These are phyloP conservation scores for Acromyrmex echinatior DNA, from an alignment of 1,140 invertebrate genomes.

Conservation along the genomic window DNA sequence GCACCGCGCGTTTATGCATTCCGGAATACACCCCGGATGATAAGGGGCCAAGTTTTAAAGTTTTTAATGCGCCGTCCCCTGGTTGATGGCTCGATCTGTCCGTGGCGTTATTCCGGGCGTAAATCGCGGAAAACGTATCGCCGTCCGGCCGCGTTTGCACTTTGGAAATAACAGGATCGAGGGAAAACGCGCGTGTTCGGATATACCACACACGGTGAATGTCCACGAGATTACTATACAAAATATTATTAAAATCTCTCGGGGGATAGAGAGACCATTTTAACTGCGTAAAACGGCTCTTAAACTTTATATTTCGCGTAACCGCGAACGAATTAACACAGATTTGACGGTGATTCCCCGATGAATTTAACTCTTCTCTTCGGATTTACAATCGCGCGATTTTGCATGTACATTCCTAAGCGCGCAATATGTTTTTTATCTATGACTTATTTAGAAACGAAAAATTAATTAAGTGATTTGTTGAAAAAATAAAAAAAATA, in stretches of 20 bases:
- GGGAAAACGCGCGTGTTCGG: neutral
- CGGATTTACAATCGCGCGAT: neutral
- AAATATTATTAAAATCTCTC: constrained; percentile 21
- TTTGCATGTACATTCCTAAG: neutral
- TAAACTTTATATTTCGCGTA: neutral
- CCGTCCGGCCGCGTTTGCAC: neutral
- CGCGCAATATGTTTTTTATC: neutral
- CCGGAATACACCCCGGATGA: constrained; percentile 1
- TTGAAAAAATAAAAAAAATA: neutral
- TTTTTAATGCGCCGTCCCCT: constrained; percentile 13
- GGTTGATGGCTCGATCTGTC: constrained; percentile 16
- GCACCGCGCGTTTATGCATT: constrained; percentile 3
- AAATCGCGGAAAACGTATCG: neutral
- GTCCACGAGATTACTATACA: neutral
- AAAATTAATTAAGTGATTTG: constrained; percentile 45
- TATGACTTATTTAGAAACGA: neutral
- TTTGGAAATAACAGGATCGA: neutral
- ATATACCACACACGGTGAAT: neutral
- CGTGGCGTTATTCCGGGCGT: neutral
- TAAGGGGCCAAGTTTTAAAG: constrained; percentile 34
- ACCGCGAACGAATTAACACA: neutral
- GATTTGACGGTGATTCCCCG: neutral
- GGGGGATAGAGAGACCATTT: neutral
- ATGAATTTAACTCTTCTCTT: neutral
- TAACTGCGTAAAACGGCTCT: neutral